Percentiles rank a stretch among this genome's conserved stretches.
These are phyloP conservation scores for Tribolium castaneum DNA, from an alignment of 1,140 invertebrate genomes.

Conservation along the genomic window DNA sequence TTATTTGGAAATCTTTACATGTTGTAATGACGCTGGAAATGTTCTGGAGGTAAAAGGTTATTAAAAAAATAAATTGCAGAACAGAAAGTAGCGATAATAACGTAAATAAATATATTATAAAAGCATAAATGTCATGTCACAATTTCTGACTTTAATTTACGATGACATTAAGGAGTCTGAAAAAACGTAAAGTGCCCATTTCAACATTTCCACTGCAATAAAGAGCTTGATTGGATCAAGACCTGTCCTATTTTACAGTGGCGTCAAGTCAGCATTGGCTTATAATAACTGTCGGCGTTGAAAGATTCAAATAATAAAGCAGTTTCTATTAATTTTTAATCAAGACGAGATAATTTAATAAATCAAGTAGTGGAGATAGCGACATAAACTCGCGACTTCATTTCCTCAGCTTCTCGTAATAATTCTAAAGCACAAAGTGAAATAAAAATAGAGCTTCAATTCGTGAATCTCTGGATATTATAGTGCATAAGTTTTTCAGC, in stretches of 20 bases:
- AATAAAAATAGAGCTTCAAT: background rate
- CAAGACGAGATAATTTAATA: background rate
- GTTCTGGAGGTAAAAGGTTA: background rate
- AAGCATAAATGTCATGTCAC: conserved; percentile 32
- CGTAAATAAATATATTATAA: conserved; percentile 34
- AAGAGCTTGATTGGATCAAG: conserved; percentile 28
- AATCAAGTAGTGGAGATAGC: background rate
- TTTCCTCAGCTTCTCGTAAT: background rate
- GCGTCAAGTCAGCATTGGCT: conserved; percentile 11
- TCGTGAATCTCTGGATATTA: background rate
- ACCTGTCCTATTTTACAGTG: conserved; percentile 6
- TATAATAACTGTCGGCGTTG: background rate
- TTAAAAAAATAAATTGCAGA: conserved; percentile 16
- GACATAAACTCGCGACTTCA: background rate
- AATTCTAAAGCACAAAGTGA: background rate
- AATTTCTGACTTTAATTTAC: conserved; percentile 33
- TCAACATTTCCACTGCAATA: conserved; percentile 27
- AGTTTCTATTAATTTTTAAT: background rate
- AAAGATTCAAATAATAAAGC: background rate
- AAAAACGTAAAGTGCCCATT: conserved; percentile 30
- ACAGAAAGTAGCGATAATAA: conserved; percentile 13
- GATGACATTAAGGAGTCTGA: conserved; percentile 28
- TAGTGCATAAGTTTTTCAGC: background rate
- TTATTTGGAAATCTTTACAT: background rate
- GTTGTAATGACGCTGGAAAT: conserved; percentile 2